Base-by-base conservation (phyloP, 2,113 vertebrate species). In the Eurypyga helias region DNA sequence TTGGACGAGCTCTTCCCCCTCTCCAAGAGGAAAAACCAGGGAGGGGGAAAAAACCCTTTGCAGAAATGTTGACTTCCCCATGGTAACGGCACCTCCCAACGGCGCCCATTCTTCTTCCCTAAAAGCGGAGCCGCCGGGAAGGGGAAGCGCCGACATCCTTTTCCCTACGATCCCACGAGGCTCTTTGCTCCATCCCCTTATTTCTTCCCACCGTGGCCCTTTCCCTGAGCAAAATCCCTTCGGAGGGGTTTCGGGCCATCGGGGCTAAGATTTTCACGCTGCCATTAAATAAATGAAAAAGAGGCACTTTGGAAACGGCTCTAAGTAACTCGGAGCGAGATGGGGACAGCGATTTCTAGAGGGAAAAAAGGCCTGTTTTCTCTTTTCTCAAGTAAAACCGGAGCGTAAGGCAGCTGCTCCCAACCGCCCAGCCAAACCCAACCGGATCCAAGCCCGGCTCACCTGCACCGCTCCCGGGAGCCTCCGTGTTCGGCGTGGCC, bases 381-480 rank as follows among this genome's bases (percentile, higher is more conserved):
- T 9, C 3, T 38, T 78, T 49, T 17, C 33, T 10, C 41, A 2
- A 11, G 17, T 4, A 3, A 26, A 36, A 28, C 3, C 0, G 24
- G 55, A 70, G 16, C 20, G 3, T 2, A 34, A 73, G 23, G 76
- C 34, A 34, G 60, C 49, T 36, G 58, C 13, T 64, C 23, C 71
- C 43, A 6, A 15, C 6, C 0, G 0, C 21, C 28, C 0, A 0
- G 13, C 3, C 3, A 29, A 10, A 45, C 6, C 46, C 46, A 1
- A 5, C 2, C 0, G 24, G 36, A 16, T 11, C 36, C 0, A 0
- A 72, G 57, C 52, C 43, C 0, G 0, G 45, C 83, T 96, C 83
- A 98, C 98, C 98, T 83, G 96, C 4, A 4, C 69, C 45, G 3
- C 28, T 95, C 4, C 60, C 14, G 0, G n/a, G 31, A 21, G n/a